Conservation (phyloP, 2,113 vertebrate genomes). For the Ciconia maguari region DNA sequence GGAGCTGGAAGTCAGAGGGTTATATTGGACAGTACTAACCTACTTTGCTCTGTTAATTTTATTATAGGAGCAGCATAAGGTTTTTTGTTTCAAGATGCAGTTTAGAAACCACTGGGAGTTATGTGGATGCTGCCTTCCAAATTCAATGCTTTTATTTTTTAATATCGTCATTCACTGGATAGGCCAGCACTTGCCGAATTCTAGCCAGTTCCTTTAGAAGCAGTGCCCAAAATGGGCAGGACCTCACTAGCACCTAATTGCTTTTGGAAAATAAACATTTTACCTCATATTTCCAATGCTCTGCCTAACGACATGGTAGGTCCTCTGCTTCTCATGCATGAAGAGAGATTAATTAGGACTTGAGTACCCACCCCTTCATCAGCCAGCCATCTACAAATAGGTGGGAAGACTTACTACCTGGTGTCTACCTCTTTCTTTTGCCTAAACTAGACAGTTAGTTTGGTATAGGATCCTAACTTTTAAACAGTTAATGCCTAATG, state of each 20-base stretch:
- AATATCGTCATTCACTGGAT: background rate
- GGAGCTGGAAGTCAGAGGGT: background rate
- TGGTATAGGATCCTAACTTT: background rate
- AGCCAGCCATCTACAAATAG: background rate
- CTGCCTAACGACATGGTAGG: background rate
- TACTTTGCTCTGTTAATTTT: background rate
- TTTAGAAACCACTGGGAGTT: background rate
- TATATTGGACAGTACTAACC: background rate
- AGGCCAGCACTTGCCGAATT: background rate
- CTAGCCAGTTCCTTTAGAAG: background rate
- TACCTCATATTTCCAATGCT: conserved; percentile 14
- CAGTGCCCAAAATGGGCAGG: background rate
- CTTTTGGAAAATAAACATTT: conserved; percentile 51
- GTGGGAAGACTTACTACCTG: background rate
- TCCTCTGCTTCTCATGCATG: background rate
- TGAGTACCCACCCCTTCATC: background rate
- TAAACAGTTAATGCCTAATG: background rate
- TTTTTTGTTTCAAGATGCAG: background rate
- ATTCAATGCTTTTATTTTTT: background rate
- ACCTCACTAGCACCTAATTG: conserved; percentile 32
- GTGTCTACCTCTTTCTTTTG: background rate
- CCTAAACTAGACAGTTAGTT: background rate
- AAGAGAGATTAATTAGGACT: background rate
- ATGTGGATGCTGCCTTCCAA: background rate
- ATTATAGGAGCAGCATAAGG: background rate